Evolutionary conservation across 1,140 invertebrate genomes (phyloP).

Genomic region (Lepidurus couesii): DNA sequence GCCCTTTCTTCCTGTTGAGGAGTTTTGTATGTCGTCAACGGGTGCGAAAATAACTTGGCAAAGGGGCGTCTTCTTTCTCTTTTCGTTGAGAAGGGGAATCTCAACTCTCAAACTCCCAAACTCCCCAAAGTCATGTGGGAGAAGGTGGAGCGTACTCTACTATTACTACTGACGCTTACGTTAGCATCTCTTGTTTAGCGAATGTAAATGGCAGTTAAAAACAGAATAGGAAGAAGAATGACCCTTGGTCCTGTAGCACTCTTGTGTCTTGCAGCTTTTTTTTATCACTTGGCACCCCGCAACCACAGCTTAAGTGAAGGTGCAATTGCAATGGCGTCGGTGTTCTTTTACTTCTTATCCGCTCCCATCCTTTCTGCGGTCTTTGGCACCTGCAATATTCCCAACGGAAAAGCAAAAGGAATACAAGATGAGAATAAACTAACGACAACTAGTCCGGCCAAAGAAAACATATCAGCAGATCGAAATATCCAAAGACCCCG

Average conservation of each 20-base stretch:
- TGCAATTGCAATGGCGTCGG: conserved; percentile 8
- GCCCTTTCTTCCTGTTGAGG: not conserved
- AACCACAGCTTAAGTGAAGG: not conserved
- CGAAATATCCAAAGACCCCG: not conserved
- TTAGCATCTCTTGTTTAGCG: too few relatives aligned
- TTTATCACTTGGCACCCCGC: not conserved
- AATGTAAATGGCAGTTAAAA: too few relatives aligned
- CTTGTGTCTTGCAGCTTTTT: not conserved
- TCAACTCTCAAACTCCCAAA: not conserved
- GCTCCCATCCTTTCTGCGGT: not conserved
- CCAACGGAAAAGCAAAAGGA: not conserved
- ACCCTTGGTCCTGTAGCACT: not conserved
- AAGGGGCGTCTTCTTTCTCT: conserved; percentile 1
- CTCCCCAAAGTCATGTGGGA: not conserved
- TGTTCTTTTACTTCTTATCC: not conserved
- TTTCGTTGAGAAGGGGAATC: not conserved
- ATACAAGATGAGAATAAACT: not conserved
- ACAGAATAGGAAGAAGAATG: not conserved
- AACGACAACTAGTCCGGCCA: too few relatives aligned
- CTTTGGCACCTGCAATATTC: conserved; percentile 5
- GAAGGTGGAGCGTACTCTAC: too few relatives aligned
- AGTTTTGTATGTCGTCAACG: not conserved
- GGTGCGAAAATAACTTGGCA: conserved; percentile 13
- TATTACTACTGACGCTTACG: too few relatives aligned
- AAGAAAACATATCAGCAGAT: too few relatives aligned